Base-by-base conservation (phyloP, 2,113 vertebrate species). In the Dasyornis broadbenti region DNA sequence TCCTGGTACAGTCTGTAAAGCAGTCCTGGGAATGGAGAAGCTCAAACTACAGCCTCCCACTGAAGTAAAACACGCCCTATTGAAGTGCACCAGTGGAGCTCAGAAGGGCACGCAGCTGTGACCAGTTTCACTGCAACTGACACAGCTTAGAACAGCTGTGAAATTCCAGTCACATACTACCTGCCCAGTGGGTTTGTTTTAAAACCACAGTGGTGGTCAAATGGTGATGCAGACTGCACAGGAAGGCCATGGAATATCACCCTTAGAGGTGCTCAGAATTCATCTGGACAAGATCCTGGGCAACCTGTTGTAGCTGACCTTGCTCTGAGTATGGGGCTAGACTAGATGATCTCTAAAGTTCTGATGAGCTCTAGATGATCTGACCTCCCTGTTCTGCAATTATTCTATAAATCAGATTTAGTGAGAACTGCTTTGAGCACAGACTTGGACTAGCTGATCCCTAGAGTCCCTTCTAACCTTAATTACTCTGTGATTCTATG, bases 51-150 rank as follows among this genome's bases (percentile, higher is more conserved):
- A 57, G 40, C 56, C 35, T 75, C 28, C 4, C 65, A 52, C 28
- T 27, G 5, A 40, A 59, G 70, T 3, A 19, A 75, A 78, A 9
- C 7, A n/a, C 45, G 7, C 15, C 28, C 15, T 7, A 9, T 0
- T 27, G 18, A 33, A 78, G 59, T 3, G 66, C 8, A 30, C 13
- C 44, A 89, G 72, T 7, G 23, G 64, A 86, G 68, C 40, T 60
- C 45, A 44, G 27, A 37, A 65, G 45, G 2, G 11, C 12, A 53
- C 69, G 33, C 31, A 85, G 78, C 52, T 78, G 30, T n/a, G 27
- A 57, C 11, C 42, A n/a, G 47, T 11, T 57, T 23, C 56, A 49
- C 47, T 72, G 57, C 68, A 81, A 18, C 4, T 39, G 28, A 45
- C 52, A 27, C 19, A 56, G 37, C 18, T 4, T 4, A 22, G 72